phyloP scores from a whole-genome alignment of 2,888 invertebrate genomes.

The Diarsia rubi region DNA sequence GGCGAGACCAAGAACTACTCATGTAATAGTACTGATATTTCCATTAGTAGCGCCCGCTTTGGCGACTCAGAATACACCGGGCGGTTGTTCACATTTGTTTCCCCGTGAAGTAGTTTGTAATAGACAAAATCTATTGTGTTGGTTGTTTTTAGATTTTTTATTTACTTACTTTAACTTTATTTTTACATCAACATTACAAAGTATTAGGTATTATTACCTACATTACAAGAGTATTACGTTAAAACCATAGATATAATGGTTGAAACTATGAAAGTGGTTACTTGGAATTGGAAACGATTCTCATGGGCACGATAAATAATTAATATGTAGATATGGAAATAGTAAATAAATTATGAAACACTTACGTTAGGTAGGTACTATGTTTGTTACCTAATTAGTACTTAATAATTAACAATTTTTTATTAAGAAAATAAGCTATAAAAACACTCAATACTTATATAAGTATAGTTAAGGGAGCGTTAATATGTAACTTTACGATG shows the following conservation, averaged over 20 bases:
- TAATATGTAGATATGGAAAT: neutral
- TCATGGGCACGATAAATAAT: neutral
- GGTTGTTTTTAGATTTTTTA: constrained; percentile 14
- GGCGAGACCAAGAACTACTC: constrained; percentile 11
- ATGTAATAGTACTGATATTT: constrained; percentile 16
- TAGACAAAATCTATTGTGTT: constrained; percentile 41
- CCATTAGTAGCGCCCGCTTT: constrained; percentile 23
- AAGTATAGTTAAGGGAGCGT: too few relatives aligned
- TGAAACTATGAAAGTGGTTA: neutral
- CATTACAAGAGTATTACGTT: neutral
- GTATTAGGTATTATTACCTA: neutral
- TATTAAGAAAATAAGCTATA: neutral
- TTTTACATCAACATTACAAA: constrained; percentile 1
- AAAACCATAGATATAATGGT: neutral
- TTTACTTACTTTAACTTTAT: constrained; percentile 20
- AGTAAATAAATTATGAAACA: neutral
- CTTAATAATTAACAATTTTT: neutral
- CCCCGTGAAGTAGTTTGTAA: constrained; percentile 37
- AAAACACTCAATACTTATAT: neutral
- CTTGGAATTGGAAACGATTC: neutral
- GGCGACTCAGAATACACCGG: constrained; percentile 40
- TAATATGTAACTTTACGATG: too few relatives aligned
- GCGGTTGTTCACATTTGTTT: constrained; percentile 26
- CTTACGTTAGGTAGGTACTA: neutral
- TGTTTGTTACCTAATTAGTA: neutral